Base-by-base conservation (phyloP, 1,140 invertebrate genomes). In the Lordiphosa stackelbergi region DNA sequence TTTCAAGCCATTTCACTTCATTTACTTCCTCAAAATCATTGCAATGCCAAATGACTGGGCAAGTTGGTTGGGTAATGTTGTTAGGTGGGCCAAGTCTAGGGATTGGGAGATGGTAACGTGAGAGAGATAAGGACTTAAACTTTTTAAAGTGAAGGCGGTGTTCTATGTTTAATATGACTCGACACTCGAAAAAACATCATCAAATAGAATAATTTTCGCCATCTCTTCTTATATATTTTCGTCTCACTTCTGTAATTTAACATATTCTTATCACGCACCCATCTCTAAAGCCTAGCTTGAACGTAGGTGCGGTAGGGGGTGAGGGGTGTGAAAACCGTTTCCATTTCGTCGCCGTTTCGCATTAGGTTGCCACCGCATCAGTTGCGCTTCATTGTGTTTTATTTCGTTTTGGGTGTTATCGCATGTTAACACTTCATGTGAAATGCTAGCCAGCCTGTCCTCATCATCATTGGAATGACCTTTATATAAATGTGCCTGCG, bases 341-440 rank as follows among this genome's bases (percentile, higher is more conserved):
- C 42, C 42, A 28, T 45, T 45, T 45, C 19, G 42, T 45, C 42
- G 24, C 28, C 42, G 42, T 59, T 66, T 66, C 64, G 63, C 64
- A 66, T 66, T 66, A 66, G 64, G 54, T 49, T 53, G 53, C 66
- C 65, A 66, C 57, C 55, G 69, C 55, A 71, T 77, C 77, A 83
- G 73, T 71, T 77, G 73, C 58, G 73, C 68, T 83, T 75, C 69
- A 83, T 83, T 83, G 77, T 72, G 77, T 81, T 83, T 83, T 74
- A 77, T 77, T 45, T 83, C 71, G 72, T 38, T 65, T 56, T 31
- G 37, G 53, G 71, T 79, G 72, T 83, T 83, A 83, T 83, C 77
- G 64, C 60, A 65, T 69, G 77, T 83, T 83, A 83, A 83, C 77
- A 83, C 77, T 83, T 83, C 77, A 83, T 81, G 66, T 73, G 40